Base-by-base conservation (phyloP, 2,113 vertebrate genomes). In the Suricata suricatta region DNA sequence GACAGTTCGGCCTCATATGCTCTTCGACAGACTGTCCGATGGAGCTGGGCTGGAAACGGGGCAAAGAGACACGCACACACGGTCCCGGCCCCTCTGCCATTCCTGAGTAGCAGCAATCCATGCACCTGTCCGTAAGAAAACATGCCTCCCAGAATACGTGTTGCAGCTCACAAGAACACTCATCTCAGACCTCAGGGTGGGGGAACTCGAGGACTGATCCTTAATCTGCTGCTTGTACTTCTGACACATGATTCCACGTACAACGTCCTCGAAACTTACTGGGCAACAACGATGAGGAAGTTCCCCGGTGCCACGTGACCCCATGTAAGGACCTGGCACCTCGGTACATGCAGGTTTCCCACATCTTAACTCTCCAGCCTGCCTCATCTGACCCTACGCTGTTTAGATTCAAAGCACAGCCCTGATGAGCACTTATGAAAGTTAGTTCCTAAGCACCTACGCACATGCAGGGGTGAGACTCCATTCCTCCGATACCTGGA, bases 401-500 rank as follows among this genome's bases (percentile, higher is more conserved):
- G 57, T n/a, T 1, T 47, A 68, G 25, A 92, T 87, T 90, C 92
- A 64, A 93, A 84, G 76, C 95, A 89, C 72, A 10, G 60, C 74
- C 96, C 0, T n/a, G 66, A 64, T 72, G 31, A 89, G 80, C 27
- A 77, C 95, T 96, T 17, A 89, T 3, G 7, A 76, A 35, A 79
- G 98, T 99, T 99, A 99, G 99, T 98, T 98, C 97, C 98, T 98
- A 93, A 94, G 85, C 98, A 92, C 93, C 94, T 98, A 85, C 76
- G 97, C 98, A 92, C 98, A 99, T 99, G 98, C 99, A 98, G 76
- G 96, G 98, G 33, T 97, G 2, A 98, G 92, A 41, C 93, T 98
- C 95, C 98, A 94, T 97, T 98, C 95, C 97, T 98, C 85, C 72
- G 99, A 99, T 99, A 99, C 99, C 99, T 99, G 99, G 99, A 99